Base-by-base conservation (phyloP, 1,140 invertebrate species). In the Myzus persicae region DNA sequence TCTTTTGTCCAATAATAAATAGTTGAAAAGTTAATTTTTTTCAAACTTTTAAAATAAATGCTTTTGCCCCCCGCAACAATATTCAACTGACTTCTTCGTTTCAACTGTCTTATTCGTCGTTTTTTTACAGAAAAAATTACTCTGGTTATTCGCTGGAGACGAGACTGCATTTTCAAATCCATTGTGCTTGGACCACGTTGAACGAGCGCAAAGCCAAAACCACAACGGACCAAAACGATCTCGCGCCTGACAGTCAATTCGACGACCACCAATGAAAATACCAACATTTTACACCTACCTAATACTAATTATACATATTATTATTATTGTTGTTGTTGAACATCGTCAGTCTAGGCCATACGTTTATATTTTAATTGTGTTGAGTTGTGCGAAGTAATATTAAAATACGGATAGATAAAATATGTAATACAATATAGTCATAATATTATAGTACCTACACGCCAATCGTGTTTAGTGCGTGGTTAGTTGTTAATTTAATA, bases 141-240 rank as follows among this genome's bases (percentile, higher is more conserved):
- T 94, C 94, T 40, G 94, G 94, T 46, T 94, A 99, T 95, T 97
- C 97, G 2, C 95, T 99, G 91, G 98, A 99, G 94, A 98, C 98
- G 1, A 96, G 98, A 89, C 95, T 99, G 42, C 98, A 99, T 95
- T 99, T 99, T 95, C 96, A 98, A 94, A 97, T 99, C 94, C 98
- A 99, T 95, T 97, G 97, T 2, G 97, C 97, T 93, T 94, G 97
- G 20, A 96, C 96, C 94, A 96, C 96, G 82, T 94, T 96, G 11
- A 96, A 95, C 76, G 84, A 87, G 20, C 42, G 24, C 38, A 89
- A 88, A 2, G 36, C 81, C 14, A 85, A 84, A 44, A 91, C 24
- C 20, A 85, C 84, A 54, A 85, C n/a, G 31, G 81, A 14, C 22
- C 42, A 46, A 2, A 59, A 42, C 38, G 54, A 90, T 90, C 89